Evolutionary conservation across 1,140 invertebrate genomes (phyloP), one percentile per base, ranked within the genome.

Genomic region (Oedothorax gibbosus): DNA sequence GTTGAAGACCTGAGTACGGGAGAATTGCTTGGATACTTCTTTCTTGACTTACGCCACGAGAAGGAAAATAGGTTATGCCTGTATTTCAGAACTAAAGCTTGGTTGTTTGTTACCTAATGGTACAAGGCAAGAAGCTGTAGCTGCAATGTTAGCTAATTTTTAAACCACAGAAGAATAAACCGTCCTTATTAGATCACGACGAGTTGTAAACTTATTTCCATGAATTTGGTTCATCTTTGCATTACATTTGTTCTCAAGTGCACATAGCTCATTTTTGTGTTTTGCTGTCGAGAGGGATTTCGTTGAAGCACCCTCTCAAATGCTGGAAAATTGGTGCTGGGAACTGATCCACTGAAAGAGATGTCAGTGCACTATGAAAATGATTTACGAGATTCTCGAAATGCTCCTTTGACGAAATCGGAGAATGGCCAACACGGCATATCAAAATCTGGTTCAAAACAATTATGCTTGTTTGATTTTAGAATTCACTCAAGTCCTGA

Each of bases 301-400:
- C 89, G 90, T 93, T 12, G 92, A 93, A 87, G 92, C 91, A 8
- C 92, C 92, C 15, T 92, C 91, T 12, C 92, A 93, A 89, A 93
- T 92, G 92, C 87, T 92, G 78, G 92, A 93, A 87, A 93, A 93
- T 87, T 93, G 92, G 92, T 90, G 90, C 9, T 93, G 92, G 92
- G 90, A 87, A 88, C 89, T 85, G 91, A 92, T 72, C 89, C 92
- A 7, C 87, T 93, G 6, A 80, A 87, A 51, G 87, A 89, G 49
- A 92, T 93, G 91, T 92, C 92, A 10, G 84, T 85, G 49, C 92
- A 92, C 87, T 92, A 91, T 87, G 88, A 91, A 88, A 90, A 89
- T 51, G 53, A 87, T n/a, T 35, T 87, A 84, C 62, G 86, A 89
- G 51, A 89, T 93, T 71, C 92, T 92, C 2, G 89, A 91, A 72